phyloP scores from a whole-genome alignment of 2,113 vertebrate genomes.

The Triplophysa dalaica region DNA sequence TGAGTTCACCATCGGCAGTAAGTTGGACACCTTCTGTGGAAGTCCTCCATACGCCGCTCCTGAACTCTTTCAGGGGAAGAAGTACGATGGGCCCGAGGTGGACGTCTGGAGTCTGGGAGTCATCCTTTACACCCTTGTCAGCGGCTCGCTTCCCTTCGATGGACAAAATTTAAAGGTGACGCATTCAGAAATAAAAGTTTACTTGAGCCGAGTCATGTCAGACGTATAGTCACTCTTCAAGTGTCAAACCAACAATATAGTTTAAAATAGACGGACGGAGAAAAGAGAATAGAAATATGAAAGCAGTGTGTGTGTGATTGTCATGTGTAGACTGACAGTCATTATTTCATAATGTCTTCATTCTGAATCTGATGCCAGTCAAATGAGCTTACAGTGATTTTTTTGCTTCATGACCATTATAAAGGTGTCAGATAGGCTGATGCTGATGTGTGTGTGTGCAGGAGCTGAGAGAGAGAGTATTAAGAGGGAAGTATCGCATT shows the following conservation, averaged over 20 bases:
- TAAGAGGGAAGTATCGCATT: slow-evolving; percentile 86
- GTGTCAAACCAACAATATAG: no score
- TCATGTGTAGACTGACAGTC: no score
- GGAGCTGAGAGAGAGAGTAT: slow-evolving; percentile 85
- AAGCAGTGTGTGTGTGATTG: no score
- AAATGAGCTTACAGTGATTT: no score
- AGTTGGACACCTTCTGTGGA: slow-evolving; percentile 90
- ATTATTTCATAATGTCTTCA: no score
- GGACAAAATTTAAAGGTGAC: slow-evolving; percentile 54
- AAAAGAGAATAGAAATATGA: no score
- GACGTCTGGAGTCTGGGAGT: slow-evolving; percentile 90
- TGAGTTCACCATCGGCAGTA: slow-evolving; percentile 88
- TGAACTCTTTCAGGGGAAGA: slow-evolving; percentile 91
- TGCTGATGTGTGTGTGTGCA: slow-evolving; percentile 47
- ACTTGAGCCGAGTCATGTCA: no score
- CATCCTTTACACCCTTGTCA: slow-evolving; percentile 73
- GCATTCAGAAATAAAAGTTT: no score
- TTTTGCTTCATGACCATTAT: no score
- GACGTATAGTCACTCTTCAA: no score
- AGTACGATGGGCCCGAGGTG: slow-evolving; percentile 88
- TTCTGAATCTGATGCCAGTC: no score
- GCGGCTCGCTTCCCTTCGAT: slow-evolving; percentile 53
- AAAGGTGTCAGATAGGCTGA: neutral
- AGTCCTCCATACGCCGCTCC: slow-evolving; percentile 89
- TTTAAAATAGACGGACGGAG: no score